Base-by-base conservation (phyloP, 2,113 vertebrate species). In the Neomonachus schauinslandi region DNA sequence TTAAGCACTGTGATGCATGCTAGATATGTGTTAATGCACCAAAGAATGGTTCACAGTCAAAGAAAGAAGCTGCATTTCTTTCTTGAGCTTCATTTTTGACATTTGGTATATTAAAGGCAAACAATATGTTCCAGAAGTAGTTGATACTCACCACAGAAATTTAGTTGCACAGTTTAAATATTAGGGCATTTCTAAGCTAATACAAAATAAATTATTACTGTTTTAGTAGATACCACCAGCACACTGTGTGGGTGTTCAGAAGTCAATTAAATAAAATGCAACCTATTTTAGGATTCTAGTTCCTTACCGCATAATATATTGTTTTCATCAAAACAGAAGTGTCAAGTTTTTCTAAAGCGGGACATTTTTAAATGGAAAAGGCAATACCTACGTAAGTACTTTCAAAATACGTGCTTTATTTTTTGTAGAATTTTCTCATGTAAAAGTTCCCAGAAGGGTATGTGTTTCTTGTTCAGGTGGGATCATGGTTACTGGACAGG, bases 121-220 rank as follows among this genome's bases (percentile, higher is more conserved):
- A 79, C 16, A 61, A 3, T 55, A 57, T 63, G 1, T 89, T 69
- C 82, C 26, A 82, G 74, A 88, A 46, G 19, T 74, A 93, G 53
- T 51, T 96, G 65, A 96, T 87, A 88, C 42, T 87, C 39, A 83
- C 18, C 61, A 82, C 5, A 93, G 49, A 79, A 67, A 93, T 67
- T 93, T 72, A 93, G 21, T 49, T 36, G 4, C 87, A 18, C 16
- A 72, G 13, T 19, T 77, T 93, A 85, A 91, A 92, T 83, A 85
- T 81, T 94, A 92, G 77, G 67, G 31, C 33, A 71, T 91, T 92
- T 72, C 16, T 77, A 90, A 81, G 65, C 74, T 86, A 89, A 94
- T 95, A 63, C 89, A 95, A 94, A 77, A 53, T 71, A 72, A 89
- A 57, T 80, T 55, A 79, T 89, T 65, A 42, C 19, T 82, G 18